Evolutionary conservation across 2,113 vertebrate genomes (phyloP).

Genomic region (Trogon melanurus): DNA sequence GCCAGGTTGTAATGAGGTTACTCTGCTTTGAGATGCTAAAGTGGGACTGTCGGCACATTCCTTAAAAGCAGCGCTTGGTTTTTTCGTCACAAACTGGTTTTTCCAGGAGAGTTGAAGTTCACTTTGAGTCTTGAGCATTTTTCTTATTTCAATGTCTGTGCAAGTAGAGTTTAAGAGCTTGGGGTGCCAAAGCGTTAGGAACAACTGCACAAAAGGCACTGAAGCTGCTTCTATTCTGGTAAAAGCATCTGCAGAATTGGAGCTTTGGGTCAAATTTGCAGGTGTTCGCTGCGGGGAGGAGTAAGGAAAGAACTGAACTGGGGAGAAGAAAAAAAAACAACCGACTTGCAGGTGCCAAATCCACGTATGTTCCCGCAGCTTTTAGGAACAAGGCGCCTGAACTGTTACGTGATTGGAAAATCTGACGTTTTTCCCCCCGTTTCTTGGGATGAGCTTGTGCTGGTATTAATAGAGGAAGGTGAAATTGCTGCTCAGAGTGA

Average conservation of each 20-base stretch:
- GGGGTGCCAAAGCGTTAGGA: fast-evolving
- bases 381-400: not conserved
- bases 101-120: not conserved
- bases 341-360: not conserved
- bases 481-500: not conserved
- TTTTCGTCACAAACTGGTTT: not conserved
- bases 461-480: not conserved
- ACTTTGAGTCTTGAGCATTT: not conserved
- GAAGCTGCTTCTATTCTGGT: not conserved
- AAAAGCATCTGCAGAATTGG: not conserved
- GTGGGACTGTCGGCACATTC: fast-evolving
- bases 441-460: not conserved
- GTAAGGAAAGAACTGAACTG: not conserved
- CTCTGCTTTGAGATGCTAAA: not conserved
- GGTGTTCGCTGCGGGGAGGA: not conserved
- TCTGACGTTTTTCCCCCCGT: fast-evolving
- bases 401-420: not conserved
- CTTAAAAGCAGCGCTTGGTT: not conserved
- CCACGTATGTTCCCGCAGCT: not conserved
- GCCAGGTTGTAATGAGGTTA: not conserved
- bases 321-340: fast-evolving
- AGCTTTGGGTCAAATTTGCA: not conserved
- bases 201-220: not conserved
- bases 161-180: not conserved
- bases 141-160: fast-evolving